These are phyloP conservation scores for Archips crataeganus DNA, from an alignment of 2,888 invertebrate species.

Conservation along the genomic window DNA sequence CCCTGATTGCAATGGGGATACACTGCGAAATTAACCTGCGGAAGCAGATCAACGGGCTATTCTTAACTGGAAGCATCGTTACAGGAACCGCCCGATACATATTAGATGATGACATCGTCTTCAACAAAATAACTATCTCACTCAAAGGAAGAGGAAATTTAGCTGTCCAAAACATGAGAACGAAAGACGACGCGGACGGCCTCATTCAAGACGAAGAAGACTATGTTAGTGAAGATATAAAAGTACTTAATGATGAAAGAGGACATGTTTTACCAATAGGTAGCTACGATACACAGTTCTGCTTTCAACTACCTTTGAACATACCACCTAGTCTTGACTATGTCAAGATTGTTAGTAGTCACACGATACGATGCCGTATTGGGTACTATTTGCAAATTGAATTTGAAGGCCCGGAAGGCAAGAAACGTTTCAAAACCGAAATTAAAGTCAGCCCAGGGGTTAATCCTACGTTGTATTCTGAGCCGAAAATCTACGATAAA, in stretches of 20 bases:
- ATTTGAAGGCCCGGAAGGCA: slow-evolving; percentile 37
- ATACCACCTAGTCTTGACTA: slow-evolving; percentile 33
- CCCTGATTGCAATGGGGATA: slow-evolving; percentile 36
- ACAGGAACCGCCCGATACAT: slow-evolving; percentile 23
- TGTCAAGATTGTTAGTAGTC: slow-evolving; percentile 21
- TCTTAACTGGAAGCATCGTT: slow-evolving; percentile 28
- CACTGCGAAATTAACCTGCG: slow-evolving; percentile 35
- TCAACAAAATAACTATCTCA: slow-evolving; percentile 32
- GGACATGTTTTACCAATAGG: slow-evolving; percentile 18
- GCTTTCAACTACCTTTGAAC: slow-evolving; percentile 32
- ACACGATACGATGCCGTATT: slow-evolving; percentile 41
- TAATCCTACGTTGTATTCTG: slow-evolving; percentile 32
- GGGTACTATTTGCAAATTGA: slow-evolving; percentile 42
- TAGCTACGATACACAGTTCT: slow-evolving; percentile 25
- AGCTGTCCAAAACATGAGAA: slow-evolving; percentile 25
- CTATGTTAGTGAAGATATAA: slow-evolving; percentile 27
- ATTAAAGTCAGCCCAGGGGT: slow-evolving; percentile 38
- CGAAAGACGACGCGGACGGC: slow-evolving; percentile 31
- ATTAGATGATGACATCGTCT: slow-evolving; percentile 27
- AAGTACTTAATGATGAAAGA: slow-evolving; percentile 12
- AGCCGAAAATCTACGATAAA: slow-evolving; percentile 43
- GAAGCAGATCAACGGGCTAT: slow-evolving; percentile 16
- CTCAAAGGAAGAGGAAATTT: slow-evolving; percentile 28
- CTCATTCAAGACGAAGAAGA: slow-evolving; percentile 26
- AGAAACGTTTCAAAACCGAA: slow-evolving; percentile 37